Conservation (phyloP, 2,113 vertebrate species). For the Aplodontia rufa region DNA sequence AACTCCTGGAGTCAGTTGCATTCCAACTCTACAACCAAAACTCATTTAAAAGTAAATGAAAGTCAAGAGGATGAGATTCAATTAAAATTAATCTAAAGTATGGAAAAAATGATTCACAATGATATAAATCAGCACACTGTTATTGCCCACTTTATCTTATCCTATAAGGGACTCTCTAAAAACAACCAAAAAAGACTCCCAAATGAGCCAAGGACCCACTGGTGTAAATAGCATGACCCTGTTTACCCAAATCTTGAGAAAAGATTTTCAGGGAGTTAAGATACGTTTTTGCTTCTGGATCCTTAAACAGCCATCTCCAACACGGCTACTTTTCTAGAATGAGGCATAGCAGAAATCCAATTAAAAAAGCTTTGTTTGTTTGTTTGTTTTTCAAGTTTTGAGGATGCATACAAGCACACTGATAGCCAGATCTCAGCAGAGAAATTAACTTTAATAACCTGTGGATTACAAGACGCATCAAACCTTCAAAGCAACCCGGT, state of each 20-base stretch:
- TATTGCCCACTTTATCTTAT: constrained; percentile 82
- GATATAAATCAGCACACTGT: constrained; percentile 84
- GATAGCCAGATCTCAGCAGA: constrained; percentile 83
- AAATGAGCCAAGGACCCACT: constrained; percentile 74
- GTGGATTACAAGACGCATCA: constrained; percentile 85
- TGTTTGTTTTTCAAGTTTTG: constrained; percentile 58
- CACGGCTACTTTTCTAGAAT: constrained; percentile 75
- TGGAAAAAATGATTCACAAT: constrained; percentile 79
- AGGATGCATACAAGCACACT: constrained; percentile 71
- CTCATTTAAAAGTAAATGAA: constrained; percentile 87
- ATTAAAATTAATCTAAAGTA: constrained; percentile 87
- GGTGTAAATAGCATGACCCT: constrained; percentile 53
- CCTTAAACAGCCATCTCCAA: constrained; percentile 60
- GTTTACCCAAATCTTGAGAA: constrained; percentile 56
- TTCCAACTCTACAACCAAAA: constrained; percentile 83
- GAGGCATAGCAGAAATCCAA: constrained; percentile 80
- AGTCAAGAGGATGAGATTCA: constrained; percentile 88
- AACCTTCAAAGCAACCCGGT: constrained; percentile 82
- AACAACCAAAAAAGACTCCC: constrained; percentile 69
- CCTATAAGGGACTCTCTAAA: constrained; percentile 76
- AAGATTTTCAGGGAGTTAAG: constrained; percentile 65
- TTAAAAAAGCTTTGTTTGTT: constrained; percentile 77
- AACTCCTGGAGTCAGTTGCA: constrained; percentile 81
- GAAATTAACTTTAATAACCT: constrained; percentile 88
- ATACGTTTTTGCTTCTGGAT: constrained; percentile 61